Evolutionary conservation across 2,797 vertebrate genomes (phyloP), one percentile per base, ranked within the genome.

Genomic region (Rallus crepitans): DNA sequence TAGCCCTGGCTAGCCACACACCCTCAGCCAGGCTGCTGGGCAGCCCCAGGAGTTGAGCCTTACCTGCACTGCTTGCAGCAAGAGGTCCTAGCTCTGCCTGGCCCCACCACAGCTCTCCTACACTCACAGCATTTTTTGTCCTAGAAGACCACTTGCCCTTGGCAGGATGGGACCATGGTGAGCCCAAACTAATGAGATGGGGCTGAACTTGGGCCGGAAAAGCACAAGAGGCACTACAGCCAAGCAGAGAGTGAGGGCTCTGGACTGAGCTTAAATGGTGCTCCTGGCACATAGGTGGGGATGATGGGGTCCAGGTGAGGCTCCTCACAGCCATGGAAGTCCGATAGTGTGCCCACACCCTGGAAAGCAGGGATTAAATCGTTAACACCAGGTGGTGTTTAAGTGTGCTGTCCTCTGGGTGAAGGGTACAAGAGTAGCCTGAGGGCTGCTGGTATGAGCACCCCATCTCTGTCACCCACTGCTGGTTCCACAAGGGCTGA

Each of bases 371-470:
- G 1, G 35, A 17, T 31, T 68, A 76, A 82, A 40, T 72, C 0
- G 0, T 30, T 28, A 82, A 91, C 71, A 39, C 4, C 27, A 89
- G 19, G 13, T 15, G 57, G 33, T 45, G 24, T 64, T 64, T 47
- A 56, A 27, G 37, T 21, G 23, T 70, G 47, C 28, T 80, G 24
- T 72, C 77, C 57, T 60, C 18, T 8, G 6, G 5, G 6, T 61
- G 28, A 78, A 50, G 31, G 2, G 8, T 55, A 25, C 28, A 59
- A 69, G 42, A 86, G 19, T 21, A 77, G 60, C 35, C 40, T 52
- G 1, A 42, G 48, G 30, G 48, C 19, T 1, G 3, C 35, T 45
- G 20, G 45, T 59, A 23, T 0, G 0, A 90, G 45, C 35, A 16
- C 12, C 4, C 16, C 17, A 3, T 53, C 35, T 65, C 23, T 53